Base-by-base conservation (phyloP, 1,140 invertebrate species). In the Hylaeus volcanicus region DNA sequence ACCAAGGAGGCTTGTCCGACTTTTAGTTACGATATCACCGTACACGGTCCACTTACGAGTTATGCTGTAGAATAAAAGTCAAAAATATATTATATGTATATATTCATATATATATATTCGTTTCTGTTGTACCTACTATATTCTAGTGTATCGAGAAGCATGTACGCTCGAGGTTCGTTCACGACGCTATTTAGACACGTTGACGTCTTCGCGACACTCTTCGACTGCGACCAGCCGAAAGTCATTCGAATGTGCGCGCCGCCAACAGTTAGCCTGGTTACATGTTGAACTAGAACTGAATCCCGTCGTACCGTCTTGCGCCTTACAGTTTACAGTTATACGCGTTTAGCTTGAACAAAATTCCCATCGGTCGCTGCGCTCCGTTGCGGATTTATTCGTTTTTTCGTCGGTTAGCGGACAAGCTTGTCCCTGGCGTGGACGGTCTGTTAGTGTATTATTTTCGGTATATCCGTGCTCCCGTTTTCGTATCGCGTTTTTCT, bases 31-130 rank as follows among this genome's bases (percentile, higher is more conserved):
- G 69, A 72, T 58, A 63, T 65, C 74, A 65, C 45, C 61, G 65
- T 58, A 68, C 56, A 37, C 65, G 51, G 56, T 41, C 53, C 65
- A 37, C 73, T 84, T 85, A 76, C 60, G 41, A 78, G n/a, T 88
- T 87, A 51, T 51, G 84, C 41, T 79, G 78, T 86, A 81, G 79
- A 90, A 89, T 90, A 88, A 89, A 87, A 87, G 83, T 90, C 58
- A 51, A 90, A 90, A 89, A 88, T 88, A 86, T 85, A 85, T 85
- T 48, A 77, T 73, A 68, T 68, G 43, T 68, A n/a, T 75, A 69
- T 79, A 45, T 82, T 39, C 61, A 61, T 82, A 83, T 87, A 61
- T 82, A 83, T 87, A 79, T 85, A 78, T 86, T 79, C 79, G 65
- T 84, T 26, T 83, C 60, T 81, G 82, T 85, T 68, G 37, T 82